Percentiles rank a stretch among this genome's conserved stretches.
Conservation (phyloP, 2,888 invertebrate genomes). For the Invenusta paracnida region DNA sequence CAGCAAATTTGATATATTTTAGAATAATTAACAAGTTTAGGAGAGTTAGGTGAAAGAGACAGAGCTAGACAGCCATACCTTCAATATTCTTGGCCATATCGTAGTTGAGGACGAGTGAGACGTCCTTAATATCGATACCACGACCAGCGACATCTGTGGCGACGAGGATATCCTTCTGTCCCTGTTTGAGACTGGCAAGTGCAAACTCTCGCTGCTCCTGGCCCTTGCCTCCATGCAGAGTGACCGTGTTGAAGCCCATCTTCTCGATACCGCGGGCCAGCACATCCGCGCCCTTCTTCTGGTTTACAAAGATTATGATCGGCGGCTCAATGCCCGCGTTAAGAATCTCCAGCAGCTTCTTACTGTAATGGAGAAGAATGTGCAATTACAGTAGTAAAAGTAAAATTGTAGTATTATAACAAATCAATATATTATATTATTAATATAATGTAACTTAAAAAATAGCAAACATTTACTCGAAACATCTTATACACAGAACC, state of each 20-base stretch:
- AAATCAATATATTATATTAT: no score
- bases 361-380: constrained; percentile 58
- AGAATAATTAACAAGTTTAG: no score
- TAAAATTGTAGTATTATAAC: no score
- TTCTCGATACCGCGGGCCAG: constrained; percentile 93
- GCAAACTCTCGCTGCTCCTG: constrained; percentile 99
- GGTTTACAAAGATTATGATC: constrained; percentile 98
- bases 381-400: no score
- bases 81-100: constrained; percentile 99
- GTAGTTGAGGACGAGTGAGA: constrained; percentile 96
- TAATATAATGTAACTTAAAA: no score
- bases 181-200: constrained; percentile 86
- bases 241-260: constrained; percentile 70
- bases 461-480: no score
- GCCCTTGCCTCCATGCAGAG: constrained; percentile 97
- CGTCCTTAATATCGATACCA: constrained; percentile 99
- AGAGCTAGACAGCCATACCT: constrained; percentile 62
- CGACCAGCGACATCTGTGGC: constrained; percentile 99
- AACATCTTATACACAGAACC: no score
- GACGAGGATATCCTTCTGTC: constrained; percentile 92
- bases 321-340: constrained; percentile 83
- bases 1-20: no score
- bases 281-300: constrained; percentile 98
- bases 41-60: no score
- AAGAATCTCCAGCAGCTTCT: constrained; percentile 88